A percentile compares a stretch with the other conserved stretches of the same genome.
These are phyloP conservation scores for Indri indri DNA, from an alignment of 2,113 vertebrate species.

Conservation along the genomic window DNA sequence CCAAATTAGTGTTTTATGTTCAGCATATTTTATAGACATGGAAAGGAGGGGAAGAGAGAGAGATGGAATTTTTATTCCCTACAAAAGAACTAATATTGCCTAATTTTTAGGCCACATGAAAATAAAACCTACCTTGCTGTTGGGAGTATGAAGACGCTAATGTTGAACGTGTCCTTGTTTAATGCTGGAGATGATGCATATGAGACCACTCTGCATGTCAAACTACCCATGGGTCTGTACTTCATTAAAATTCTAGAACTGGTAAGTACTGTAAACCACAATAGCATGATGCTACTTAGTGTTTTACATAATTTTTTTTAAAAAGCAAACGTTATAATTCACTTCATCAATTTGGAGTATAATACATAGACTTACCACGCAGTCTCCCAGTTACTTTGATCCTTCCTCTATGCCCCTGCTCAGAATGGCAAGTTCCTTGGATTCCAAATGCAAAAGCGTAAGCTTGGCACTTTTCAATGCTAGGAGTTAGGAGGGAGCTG, in stretches of 20 bases:
- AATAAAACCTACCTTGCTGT: conserved; percentile 89
- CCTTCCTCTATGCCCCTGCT: neutral
- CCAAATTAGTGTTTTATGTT: conserved; percentile 16
- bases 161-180: conserved; percentile 87
- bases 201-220: conserved; percentile 88
- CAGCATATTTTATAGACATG: too few species aligned
- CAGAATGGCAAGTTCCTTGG: neutral
- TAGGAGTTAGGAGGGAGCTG: neutral
- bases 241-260: conserved; percentile 91
- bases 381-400: neutral
- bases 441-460: neutral
- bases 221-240: conserved; percentile 90
- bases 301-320: neutral
- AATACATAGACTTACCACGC: neutral
- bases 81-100: neutral
- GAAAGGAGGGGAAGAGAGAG: neutral
- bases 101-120: conserved; percentile 85
- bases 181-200: conserved; percentile 95
- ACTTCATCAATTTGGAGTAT: neutral
- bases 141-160: conserved; percentile 88
- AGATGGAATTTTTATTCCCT: neutral
- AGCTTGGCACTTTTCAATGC: neutral
- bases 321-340: neutral
- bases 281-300: neutral
- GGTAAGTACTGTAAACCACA: conserved; percentile 83